Base-by-base conservation (phyloP, 1,140 invertebrate genomes). In the Drosophila kanapiae region DNA sequence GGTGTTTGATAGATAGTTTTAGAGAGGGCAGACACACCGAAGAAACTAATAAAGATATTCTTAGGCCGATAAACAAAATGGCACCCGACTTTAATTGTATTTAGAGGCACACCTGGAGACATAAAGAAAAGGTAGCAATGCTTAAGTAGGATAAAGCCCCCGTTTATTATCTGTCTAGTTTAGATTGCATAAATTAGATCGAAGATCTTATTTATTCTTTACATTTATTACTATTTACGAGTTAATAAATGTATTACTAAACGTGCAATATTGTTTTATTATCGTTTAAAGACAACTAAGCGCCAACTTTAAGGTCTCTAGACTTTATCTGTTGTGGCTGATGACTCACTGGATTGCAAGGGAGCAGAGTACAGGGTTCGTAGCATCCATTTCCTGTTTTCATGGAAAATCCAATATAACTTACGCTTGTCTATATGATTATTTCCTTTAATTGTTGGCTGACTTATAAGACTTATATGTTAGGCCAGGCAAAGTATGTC, bases 1-100 rank as follows among this genome's bases (percentile, higher is more conserved):
- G 38, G 38, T 31, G 37, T 42, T 65, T 57, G n/a, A 18, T 38
- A 49, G 45, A 57, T 38, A 53, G 47, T 40, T 58, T 57, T 27
- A 14, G 38, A 16, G 61, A 54, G 53, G n/a, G 38, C 11, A 62
- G 27, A 61, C 29, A 40, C 57, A 62, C 2, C n/a, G 1, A 59
- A 40, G 29, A 63, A 42, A 42, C 13, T 10, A 62, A 42, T 64
- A 60, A 5, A 60, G 16, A 64, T 33, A 64, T 61, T 43, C 10
- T n/a, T 27, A 13, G 37, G 16, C 7, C n/a, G 27, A 40, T 61
- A 10, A 59, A 23, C 35, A n/a, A 42, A 40, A 18, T 18, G n/a
- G 23, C 1, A n/a, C 5, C 10, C 11, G 11, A 9, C 31, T 38
- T 23, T 11, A 29, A 29, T 29, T 35, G 9, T 10, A 11, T 37